Percentiles rank a stretch among this genome's conserved stretches.
Conservation (phyloP, 2,113 vertebrate genomes). For the Bettongia penicillata region DNA sequence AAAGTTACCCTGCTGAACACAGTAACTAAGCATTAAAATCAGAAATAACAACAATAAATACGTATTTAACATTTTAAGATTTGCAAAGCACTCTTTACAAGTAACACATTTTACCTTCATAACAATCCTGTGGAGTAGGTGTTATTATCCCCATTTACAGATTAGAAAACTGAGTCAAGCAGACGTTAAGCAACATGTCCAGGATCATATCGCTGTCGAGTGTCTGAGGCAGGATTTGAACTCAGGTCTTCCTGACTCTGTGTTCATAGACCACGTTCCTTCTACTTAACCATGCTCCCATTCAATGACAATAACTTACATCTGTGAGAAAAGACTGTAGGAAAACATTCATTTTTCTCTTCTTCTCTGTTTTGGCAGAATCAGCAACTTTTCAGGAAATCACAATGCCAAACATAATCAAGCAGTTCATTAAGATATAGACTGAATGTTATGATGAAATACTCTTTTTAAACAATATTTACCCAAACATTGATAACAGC, state of each 20-base stretch:
- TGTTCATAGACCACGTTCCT: neutral
- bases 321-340: neutral
- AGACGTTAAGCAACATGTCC: neutral
- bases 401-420: neutral
- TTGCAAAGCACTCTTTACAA: neutral
- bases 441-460: constrained; percentile 5
- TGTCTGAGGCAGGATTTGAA: too few species aligned
- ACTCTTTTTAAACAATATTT: constrained; percentile 27
- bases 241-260: neutral
- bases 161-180: neutral
- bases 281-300: neutral
- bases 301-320: neutral
- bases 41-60: too few species aligned
- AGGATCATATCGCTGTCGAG: too few species aligned
- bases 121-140: neutral
- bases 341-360: neutral
- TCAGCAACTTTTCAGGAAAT: constrained; percentile 43
- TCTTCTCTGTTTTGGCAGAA: neutral
- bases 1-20: neutral
- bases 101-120: neutral
- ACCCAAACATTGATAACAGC: neutral
- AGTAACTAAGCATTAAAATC: too few species aligned
- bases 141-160: neutral
- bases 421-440: constrained; percentile 29
- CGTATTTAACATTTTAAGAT: neutral